A percentile compares a stretch with the other conserved stretches of the same genome.
phyloP scores from a whole-genome alignment of 2,113 vertebrate genomes.

The Drymodes brunneopygia region DNA sequence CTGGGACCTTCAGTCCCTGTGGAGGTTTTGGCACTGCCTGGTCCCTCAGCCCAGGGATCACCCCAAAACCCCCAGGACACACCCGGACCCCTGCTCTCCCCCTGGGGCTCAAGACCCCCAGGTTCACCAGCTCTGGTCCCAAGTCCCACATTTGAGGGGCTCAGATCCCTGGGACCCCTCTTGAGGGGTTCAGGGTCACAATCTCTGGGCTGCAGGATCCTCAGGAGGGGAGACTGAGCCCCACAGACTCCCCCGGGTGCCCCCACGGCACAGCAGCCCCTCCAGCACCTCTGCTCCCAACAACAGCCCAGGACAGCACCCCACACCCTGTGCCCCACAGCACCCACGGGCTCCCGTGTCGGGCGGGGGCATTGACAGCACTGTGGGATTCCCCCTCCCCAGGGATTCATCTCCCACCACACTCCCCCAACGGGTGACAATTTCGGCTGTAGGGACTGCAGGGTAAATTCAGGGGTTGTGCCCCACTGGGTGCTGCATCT shows the following conservation, averaged over 20 bases:
- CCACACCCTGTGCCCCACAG: too few relatives aligned
- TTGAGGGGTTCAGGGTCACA: background rate
- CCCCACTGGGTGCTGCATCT: background rate
- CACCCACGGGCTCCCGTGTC: fast-evolving
- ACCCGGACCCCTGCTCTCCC: background rate
- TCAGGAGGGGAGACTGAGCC: background rate
- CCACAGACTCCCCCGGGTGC: background rate
- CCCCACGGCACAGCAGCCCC: background rate
- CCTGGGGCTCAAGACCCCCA: background rate
- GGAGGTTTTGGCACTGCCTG: background rate
- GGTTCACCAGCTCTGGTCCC: background rate
- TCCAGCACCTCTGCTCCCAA: fast-evolving
- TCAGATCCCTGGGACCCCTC: background rate
- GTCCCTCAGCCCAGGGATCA: background rate
- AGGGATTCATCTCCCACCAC: background rate
- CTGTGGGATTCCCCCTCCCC: background rate
- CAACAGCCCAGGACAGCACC: background rate
- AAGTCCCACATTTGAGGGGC: background rate
- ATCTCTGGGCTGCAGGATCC: background rate
- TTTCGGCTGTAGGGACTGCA: background rate
- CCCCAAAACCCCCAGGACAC: background rate
- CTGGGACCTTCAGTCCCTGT: background rate
- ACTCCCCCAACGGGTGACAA: background rate
- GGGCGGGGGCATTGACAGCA: background rate
- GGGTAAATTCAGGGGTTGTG: background rate